Percentiles rank a stretch among this genome's conserved stretches.
These are phyloP conservation scores for Onychomys torridus DNA, from an alignment of 2,797 vertebrate genomes.

Conservation along the genomic window DNA sequence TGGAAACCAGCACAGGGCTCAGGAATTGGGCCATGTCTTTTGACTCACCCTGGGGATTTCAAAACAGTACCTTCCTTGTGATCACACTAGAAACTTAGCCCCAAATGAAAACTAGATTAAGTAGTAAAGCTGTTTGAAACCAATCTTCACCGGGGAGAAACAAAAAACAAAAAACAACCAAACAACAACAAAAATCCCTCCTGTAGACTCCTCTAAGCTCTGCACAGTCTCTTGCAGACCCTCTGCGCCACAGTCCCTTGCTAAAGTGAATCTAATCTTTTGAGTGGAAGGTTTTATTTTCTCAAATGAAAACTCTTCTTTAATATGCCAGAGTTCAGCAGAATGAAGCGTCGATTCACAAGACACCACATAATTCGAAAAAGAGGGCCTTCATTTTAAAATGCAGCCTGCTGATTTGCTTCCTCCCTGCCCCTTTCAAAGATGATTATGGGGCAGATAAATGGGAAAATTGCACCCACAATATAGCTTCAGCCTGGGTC, in stretches of 20 bases:
- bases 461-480: not conserved
- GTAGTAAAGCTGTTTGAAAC: not conserved
- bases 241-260: not conserved
- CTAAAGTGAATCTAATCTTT: constrained; percentile 6
- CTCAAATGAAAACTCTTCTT: constrained; percentile 22
- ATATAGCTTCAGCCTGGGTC: not conserved
- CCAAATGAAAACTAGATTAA: not conserved
- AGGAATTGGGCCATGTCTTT: not conserved
- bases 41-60: constrained; percentile 3
- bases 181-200: not conserved
- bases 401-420: not conserved
- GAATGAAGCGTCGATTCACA: constrained; percentile 43
- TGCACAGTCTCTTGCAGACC: not conserved
- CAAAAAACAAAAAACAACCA: not conserved
- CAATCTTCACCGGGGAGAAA: not conserved
- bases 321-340: not conserved
- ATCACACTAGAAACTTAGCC: constrained; percentile 20
- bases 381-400: constrained; percentile 7
- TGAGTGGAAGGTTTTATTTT: not conserved
- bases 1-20: not conserved
- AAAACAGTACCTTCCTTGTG: not conserved
- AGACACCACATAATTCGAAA: not conserved
- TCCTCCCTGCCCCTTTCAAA: too few relatives aligned
- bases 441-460: not conserved
- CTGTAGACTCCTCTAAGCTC: not conserved